Percentiles rank a stretch among this genome's conserved stretches.
These are phyloP conservation scores for Heteromurus nitidus DNA, from an alignment of 2,888 invertebrate species.

Conservation along the genomic window DNA sequence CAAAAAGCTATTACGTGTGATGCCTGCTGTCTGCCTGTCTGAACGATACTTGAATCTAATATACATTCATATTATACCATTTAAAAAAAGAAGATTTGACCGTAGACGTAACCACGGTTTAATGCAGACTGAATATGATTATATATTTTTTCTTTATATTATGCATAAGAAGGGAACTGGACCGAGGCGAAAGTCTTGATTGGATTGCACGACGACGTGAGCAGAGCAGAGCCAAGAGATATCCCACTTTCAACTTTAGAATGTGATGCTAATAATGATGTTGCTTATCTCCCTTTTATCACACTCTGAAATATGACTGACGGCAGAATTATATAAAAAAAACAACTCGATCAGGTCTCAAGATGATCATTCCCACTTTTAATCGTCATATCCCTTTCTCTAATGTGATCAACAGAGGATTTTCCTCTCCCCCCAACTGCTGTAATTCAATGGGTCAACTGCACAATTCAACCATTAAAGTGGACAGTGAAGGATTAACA, in stretches of 20 bases:
- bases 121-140: too few species aligned
- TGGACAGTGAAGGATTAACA: not conserved
- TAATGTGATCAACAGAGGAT: too few species aligned
- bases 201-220: conserved; percentile 32
- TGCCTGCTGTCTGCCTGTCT: not conserved
- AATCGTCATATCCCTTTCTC: conserved; percentile 12
- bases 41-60: too few species aligned
- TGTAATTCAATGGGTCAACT: conserved; percentile 21
- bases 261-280: conserved; percentile 27
- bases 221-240: conserved; percentile 13
- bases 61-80: too few species aligned
- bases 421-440: too few species aligned
- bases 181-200: conserved; percentile 45
- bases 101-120: too few species aligned
- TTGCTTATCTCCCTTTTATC: conserved; percentile 51
- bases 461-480: not conserved
- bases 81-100: too few species aligned
- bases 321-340: conserved; percentile 54
- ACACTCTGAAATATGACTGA: conserved; percentile 49
- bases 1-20: too few species aligned
- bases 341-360: conserved; percentile 33
- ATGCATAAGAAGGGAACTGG: too few species aligned
- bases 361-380: conserved; percentile 32
- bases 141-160: too few species aligned
- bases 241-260: not conserved